Evolutionary conservation across 2,797 vertebrate species (phyloP).

Genomic region (Acanthurus tractus): DNA sequence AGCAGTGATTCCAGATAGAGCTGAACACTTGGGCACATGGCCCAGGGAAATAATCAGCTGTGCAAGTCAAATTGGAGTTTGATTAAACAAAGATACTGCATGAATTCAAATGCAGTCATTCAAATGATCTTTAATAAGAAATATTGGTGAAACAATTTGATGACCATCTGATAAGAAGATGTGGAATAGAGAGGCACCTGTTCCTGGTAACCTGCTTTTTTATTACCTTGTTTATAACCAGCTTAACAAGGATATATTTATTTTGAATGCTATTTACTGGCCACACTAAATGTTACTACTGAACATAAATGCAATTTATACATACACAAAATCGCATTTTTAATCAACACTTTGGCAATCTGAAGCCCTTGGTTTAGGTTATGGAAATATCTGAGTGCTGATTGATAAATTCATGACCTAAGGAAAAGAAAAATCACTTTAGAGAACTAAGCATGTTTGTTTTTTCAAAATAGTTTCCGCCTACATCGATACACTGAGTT

Average conservation of each 20-base stretch:
- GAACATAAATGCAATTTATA: background rate
- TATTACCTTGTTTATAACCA: too few relatives aligned
- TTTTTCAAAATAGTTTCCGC: too few relatives aligned
- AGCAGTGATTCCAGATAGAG: slow-evolving; percentile 32
- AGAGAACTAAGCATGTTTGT: too few relatives aligned
- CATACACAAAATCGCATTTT: too few relatives aligned
- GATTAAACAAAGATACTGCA: slow-evolving; percentile 29
- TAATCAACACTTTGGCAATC: background rate
- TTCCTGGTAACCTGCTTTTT: background rate
- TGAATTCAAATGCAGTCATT: background rate
- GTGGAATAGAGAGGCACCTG: background rate
- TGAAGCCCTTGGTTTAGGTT: background rate
- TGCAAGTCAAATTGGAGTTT: slow-evolving; percentile 5
- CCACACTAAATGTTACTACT: background rate
- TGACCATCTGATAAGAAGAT: background rate
- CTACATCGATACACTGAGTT: too few relatives aligned
- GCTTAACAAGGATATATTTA: too few relatives aligned
- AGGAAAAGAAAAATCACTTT: too few relatives aligned
- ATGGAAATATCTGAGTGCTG: background rate
- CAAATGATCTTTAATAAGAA: background rate
- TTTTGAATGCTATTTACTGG: background rate
- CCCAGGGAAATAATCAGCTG: slow-evolving; percentile 32
- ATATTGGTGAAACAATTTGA: background rate
- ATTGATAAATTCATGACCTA: too few relatives aligned
- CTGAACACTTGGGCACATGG: slow-evolving; percentile 32